A percentile compares a stretch with the other conserved stretches of the same genome.
Conservation (phyloP, 2,113 vertebrate genomes). For the Synchiropus splendidus region DNA sequence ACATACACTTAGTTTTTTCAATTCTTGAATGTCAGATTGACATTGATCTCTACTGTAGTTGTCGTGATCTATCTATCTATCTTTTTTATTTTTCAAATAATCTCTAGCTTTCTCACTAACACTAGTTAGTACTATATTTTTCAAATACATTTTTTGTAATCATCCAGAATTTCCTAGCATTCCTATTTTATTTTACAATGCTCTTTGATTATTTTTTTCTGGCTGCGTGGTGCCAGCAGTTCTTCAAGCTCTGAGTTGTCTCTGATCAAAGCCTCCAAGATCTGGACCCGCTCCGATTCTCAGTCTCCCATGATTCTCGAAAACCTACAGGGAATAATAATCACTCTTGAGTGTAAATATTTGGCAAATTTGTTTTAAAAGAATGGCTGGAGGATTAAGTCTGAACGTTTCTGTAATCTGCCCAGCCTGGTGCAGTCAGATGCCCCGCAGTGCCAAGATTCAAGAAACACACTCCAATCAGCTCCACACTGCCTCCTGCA, state of each 20-base stretch:
- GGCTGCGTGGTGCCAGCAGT: slow-evolving; percentile 10
- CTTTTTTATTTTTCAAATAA: too few relatives aligned
- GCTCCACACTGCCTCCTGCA: slow-evolving; percentile 11
- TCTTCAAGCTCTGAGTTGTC: slow-evolving; percentile 19
- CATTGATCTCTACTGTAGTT: too few relatives aligned
- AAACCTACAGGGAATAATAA: slow-evolving; percentile 14
- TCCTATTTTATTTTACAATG: neutral
- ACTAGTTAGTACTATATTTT: too few relatives aligned
- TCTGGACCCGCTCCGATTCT: slow-evolving; percentile 20
- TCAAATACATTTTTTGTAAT: neutral
- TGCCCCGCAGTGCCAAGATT: neutral
- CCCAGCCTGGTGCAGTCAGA: neutral
- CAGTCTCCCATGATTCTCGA: slow-evolving; percentile 36
- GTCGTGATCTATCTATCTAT: too few relatives aligned
- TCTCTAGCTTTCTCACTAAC: too few relatives aligned
- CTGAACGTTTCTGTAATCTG: neutral
- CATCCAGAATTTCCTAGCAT: neutral
- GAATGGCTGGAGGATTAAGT: slow-evolving; percentile 11
- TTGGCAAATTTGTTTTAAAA: slow-evolving; percentile 13
- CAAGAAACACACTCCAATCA: neutral
- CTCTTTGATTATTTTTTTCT: neutral
- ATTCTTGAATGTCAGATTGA: too few relatives aligned
- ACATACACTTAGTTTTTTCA: too few relatives aligned
- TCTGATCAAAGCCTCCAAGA: slow-evolving; percentile 33
- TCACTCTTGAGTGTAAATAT: slow-evolving; percentile 28